A percentile compares a stretch with the other conserved stretches of the same genome.
phyloP scores from a whole-genome alignment of 2,797 vertebrate species.

The Triplophysa bombifrons region DNA sequence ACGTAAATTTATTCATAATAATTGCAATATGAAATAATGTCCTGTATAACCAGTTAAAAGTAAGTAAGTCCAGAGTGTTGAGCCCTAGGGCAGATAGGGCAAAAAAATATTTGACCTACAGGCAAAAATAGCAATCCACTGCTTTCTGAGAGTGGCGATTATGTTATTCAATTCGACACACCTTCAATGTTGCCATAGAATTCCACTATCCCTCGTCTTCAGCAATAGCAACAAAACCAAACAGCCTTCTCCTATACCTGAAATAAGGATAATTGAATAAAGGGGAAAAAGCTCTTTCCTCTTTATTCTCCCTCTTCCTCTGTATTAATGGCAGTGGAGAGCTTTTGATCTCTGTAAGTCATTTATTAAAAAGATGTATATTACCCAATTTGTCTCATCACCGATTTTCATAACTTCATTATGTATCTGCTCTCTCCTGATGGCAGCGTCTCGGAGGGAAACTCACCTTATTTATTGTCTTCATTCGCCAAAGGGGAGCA shows the following conservation, averaged over 20 bases:
- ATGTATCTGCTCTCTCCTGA: constrained; percentile 57
- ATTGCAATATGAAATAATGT: not conserved
- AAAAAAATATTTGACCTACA: constrained; percentile 7
- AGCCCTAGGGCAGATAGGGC: not conserved
- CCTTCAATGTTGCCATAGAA: not conserved
- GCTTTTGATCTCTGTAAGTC: constrained; percentile 60
- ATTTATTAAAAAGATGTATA: constrained; percentile 66
- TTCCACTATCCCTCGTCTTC: constrained; percentile 10
- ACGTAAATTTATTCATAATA: not conserved
- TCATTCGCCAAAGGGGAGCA: constrained; percentile 49
- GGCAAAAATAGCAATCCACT: constrained; percentile 13
- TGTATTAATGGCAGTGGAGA: constrained; percentile 55
- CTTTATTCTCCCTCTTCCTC: constrained; percentile 31
- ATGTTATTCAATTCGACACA: constrained; percentile 10
- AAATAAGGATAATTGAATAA: not conserved
- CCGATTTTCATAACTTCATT: constrained; percentile 67
- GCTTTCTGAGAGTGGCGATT: not conserved
- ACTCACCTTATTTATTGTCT: constrained; percentile 63
- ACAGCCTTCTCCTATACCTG: constrained; percentile 26
- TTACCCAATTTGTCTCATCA: constrained; percentile 66
- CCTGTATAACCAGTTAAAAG: not conserved
- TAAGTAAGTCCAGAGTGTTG: not conserved
- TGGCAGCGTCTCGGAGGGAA: constrained; percentile 50
- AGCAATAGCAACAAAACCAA: constrained; percentile 51
- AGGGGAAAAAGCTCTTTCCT: constrained; percentile 20